Conservation (phyloP, 2,888 invertebrate species). For the Leptinotarsa peninsularis region DNA sequence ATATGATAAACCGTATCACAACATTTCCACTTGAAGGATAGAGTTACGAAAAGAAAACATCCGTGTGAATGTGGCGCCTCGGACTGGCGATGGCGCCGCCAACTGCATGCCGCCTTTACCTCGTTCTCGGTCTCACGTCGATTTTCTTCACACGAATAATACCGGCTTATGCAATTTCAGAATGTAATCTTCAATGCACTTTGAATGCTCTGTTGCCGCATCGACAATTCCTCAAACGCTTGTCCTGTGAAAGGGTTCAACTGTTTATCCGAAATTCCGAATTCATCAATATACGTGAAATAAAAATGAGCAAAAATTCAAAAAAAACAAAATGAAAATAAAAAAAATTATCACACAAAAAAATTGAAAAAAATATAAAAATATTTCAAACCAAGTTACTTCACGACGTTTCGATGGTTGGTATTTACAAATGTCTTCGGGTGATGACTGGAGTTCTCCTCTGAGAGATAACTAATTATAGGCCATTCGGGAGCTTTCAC, state of each 20-base stretch:
- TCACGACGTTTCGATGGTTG: no score
- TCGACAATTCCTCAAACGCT: background rate
- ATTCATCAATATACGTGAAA: no score
- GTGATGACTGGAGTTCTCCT: no score
- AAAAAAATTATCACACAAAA: no score
- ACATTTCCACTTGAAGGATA: constrained; percentile 27
- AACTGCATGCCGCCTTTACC: constrained; percentile 29
- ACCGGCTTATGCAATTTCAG: constrained; percentile 26
- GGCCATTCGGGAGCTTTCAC: no score
- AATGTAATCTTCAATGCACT: constrained; percentile 15
- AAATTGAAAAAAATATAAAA: no score
- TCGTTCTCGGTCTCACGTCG: constrained; percentile 21
- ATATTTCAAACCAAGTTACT: no score
- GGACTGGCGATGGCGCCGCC: constrained; percentile 34
- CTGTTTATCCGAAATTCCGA: no score
- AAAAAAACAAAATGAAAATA: no score
- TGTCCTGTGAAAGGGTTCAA: background rate
- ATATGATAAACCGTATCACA: constrained; percentile 14
- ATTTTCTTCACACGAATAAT: constrained; percentile 26
- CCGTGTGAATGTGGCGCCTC: constrained; percentile 37
- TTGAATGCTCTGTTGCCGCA: constrained; percentile 4
- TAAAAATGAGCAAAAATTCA: no score
- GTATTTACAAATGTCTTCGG: no score
- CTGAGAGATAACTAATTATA: no score
- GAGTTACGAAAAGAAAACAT: constrained; percentile 35